Base-by-base conservation (phyloP, 1,140 invertebrate species). In the Vanessa atalanta region DNA sequence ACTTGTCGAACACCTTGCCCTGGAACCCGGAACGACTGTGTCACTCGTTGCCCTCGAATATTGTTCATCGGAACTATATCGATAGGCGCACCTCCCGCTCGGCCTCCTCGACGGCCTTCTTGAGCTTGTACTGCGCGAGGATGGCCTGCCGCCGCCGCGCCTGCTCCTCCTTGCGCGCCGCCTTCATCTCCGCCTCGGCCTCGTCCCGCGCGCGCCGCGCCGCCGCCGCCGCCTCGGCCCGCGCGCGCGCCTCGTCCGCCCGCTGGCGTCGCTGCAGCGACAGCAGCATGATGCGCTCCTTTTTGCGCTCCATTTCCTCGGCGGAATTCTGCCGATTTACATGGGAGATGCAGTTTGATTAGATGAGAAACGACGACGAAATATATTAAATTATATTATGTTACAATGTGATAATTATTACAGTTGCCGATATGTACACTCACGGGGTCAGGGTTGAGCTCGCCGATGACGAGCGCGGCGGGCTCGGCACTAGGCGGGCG, bases 71-170 rank as follows among this genome's bases (percentile, higher is more conserved):
- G 3, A 31, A 1, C 7, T 43, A 43, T 5, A 9, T 0, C 7
- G 37, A 43, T 5, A 43, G 26, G 37, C 37, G 37, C 37, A 97
- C 97, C 94, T 98, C 97, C 93, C 97, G 94, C 86, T 98, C 97
- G 55, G 97, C 97, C 94, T 98, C 97, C 91, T 98, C 97, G 69
- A 97, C 95, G 55, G 97, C 96, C 93, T 99, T 99, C 85, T 99
- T 98, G 79, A 99, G 94, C 93, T 98, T 97, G 93, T 99, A 98
- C 88, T 98, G 96, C 88, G 99, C 97, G 78, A 99, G 95, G 89
- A 99, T 99, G 73, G 94, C 94, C 75, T 98, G 96, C 73, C 98
- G 93, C 80, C 97, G 94, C 48, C 96, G 94, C 84, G 96, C 96
- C 88, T 99, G 98, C 86, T 99, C 98, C 79, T 98, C 97, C 90